Evolutionary conservation across 2,113 vertebrate species (phyloP).

Genomic region (Felis chaus): DNA sequence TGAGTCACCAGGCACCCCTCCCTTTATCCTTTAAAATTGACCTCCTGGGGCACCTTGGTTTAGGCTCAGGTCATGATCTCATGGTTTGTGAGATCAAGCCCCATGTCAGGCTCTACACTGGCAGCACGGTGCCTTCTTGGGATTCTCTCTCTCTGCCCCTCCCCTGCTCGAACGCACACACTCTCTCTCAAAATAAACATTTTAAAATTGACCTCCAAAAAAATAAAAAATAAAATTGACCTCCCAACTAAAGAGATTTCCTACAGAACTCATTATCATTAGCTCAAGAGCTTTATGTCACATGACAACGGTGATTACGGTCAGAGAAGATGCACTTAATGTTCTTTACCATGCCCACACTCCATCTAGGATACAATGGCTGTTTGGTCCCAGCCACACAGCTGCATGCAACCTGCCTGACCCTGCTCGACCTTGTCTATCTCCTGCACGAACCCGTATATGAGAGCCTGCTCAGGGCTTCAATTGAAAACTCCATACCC

Average conservation of each 20-base stretch:
- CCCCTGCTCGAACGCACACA: no score
- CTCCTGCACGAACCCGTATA: constrained; percentile 89
- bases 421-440: constrained; percentile 90
- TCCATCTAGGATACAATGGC: constrained; percentile 90
- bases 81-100: no score
- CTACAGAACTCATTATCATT: neutral
- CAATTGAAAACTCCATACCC: constrained; percentile 85
- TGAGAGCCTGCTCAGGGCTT: constrained; percentile 85
- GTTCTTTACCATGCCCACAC: neutral
- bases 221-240: neutral
- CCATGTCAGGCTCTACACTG: no score
- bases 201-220: neutral
- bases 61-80: no score
- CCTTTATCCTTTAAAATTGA: no score
- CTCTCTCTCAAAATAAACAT: no score
- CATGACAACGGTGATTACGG: neutral
- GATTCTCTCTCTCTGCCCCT: no score
- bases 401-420: constrained; percentile 85
- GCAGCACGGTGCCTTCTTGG: no score
- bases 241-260: constrained; percentile 1
- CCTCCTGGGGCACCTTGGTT: no score
- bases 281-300: neutral
- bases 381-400: constrained; percentile 83
- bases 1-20: no score
- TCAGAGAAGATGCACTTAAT: neutral